phyloP scores from a whole-genome alignment of 2,113 vertebrate genomes.

The Callipepla californica region DNA sequence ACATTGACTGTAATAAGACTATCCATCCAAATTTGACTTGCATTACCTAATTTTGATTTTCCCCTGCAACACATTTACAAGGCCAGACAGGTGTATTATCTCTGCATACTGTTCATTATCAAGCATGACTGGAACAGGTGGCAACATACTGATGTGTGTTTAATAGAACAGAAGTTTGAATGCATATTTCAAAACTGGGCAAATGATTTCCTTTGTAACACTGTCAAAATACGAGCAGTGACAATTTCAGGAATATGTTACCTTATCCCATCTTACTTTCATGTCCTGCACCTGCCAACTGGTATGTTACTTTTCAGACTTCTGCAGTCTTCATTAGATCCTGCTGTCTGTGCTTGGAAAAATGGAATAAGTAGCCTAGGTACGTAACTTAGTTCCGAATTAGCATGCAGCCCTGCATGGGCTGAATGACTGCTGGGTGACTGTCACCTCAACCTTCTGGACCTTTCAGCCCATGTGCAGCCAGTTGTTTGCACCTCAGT shows the following conservation, averaged over 20 bases:
- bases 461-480: not conserved
- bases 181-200: constrained; percentile 58
- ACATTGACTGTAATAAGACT: constrained; percentile 24
- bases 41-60: constrained; percentile 56
- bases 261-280: constrained; percentile 27
- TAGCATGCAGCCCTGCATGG: not conserved
- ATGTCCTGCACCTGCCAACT: not conserved
- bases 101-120: constrained; percentile 58
- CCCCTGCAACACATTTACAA: constrained; percentile 51
- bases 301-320: not conserved
- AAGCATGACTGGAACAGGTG: constrained; percentile 66
- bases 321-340: not conserved
- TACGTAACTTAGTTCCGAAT: not conserved
- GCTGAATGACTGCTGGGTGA: not conserved
- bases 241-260: constrained; percentile 39
- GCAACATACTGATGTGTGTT: constrained; percentile 59
- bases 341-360: not conserved
- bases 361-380: not conserved
- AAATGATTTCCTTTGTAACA: constrained; percentile 60
- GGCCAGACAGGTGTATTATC: constrained; percentile 49
- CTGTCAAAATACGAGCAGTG: constrained; percentile 45
- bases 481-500: not conserved
- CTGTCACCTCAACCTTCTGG: not conserved
- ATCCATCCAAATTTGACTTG: constrained; percentile 59
- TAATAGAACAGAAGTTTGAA: constrained; percentile 61